A percentile compares a stretch with the other conserved stretches of the same genome.
phyloP scores from a whole-genome alignment of 2,797 vertebrate genomes.

The Eulemur coronatus region DNA sequence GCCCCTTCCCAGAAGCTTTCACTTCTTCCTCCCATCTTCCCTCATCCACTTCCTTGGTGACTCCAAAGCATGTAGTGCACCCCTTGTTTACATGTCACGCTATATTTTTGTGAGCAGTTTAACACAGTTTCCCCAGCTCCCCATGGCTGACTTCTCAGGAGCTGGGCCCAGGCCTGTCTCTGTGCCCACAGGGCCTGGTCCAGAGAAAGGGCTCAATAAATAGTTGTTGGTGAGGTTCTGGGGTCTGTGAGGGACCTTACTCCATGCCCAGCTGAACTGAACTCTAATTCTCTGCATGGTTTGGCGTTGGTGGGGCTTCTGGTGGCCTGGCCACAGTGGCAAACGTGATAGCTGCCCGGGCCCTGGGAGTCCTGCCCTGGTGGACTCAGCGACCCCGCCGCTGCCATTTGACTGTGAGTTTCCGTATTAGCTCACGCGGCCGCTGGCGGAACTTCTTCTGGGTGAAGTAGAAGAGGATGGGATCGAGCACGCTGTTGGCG shows the following conservation, averaged over 20 bases:
- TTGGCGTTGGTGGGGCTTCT: neutral
- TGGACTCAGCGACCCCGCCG: slow-evolving; percentile 54
- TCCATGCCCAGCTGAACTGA: neutral
- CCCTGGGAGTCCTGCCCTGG: neutral
- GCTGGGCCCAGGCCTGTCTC: neutral
- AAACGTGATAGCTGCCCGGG: neutral
- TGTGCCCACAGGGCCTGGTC: neutral
- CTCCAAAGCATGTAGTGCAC: neutral
- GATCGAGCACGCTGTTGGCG: slow-evolving; percentile 97
- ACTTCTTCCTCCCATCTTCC: neutral
- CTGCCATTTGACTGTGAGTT: slow-evolving; percentile 87
- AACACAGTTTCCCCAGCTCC: neutral
- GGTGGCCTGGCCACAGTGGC: neutral
- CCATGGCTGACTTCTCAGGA: neutral
- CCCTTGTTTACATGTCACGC: neutral
- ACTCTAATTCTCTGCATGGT: neutral
- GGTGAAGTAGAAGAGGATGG: slow-evolving; percentile 97
- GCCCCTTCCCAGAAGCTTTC: neutral
- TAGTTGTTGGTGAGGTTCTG: neutral
- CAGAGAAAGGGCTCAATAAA: slow-evolving; percentile 1
- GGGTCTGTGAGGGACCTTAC: neutral
- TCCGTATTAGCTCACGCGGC: slow-evolving; percentile 89
- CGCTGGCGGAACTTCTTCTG: slow-evolving; percentile 90
- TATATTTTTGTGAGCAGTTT: slow-evolving; percentile 4
- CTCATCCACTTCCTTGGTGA: neutral